Evolutionary conservation across 2,888 invertebrate species (phyloP), one percentile per base, ranked within the genome.

Genomic region (Agrotis segetum): DNA sequence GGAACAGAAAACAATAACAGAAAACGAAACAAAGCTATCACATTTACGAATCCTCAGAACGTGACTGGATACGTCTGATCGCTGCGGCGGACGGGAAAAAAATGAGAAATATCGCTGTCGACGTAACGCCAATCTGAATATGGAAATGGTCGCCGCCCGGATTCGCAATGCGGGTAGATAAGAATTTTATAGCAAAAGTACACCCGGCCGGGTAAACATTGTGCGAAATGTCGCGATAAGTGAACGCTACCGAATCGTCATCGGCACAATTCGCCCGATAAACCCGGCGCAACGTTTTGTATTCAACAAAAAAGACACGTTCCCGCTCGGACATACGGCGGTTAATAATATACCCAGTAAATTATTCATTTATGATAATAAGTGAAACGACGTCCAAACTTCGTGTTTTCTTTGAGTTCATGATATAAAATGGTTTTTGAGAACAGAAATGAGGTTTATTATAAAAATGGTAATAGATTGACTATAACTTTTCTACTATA

Each of bases 111-210:
- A 85, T 84, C 85, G 74, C 74, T 69, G 83, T 69, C 82, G 63
- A 76, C 75, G 83, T 74, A 89, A 90, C 88, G 89, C 88, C 92
- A 93, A 93, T 93, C 92, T 92, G 92, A 92, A 94, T 93, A 93
- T 94, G 94, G 92, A 92, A 95, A 94, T 92, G 92, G 91, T 84
- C 84, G 87, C 85, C 87, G 86, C 87, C 91, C 92, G 91, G 91
- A 92, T 92, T 93, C 93, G 90, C 91, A 93, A 92, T 93, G 92
- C 93, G 92, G 93, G 90, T 83, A 92, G 95, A 95, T 95, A 95
- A 94, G 93, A 91, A 89, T 92, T 94, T 94, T 94, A 93, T 92
- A 89, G 92, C 88, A 83, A 89, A 90, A 89, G 89, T 88, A 86
- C 85, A 85, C 83, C 84, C 86, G 83, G 83, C 79, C 88, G 86